A percentile compares a stretch with the other conserved stretches of the same genome.
Evolutionary conservation across 1,140 invertebrate genomes (phyloP).

Genomic region (Globodera ellingtonae): DNA sequence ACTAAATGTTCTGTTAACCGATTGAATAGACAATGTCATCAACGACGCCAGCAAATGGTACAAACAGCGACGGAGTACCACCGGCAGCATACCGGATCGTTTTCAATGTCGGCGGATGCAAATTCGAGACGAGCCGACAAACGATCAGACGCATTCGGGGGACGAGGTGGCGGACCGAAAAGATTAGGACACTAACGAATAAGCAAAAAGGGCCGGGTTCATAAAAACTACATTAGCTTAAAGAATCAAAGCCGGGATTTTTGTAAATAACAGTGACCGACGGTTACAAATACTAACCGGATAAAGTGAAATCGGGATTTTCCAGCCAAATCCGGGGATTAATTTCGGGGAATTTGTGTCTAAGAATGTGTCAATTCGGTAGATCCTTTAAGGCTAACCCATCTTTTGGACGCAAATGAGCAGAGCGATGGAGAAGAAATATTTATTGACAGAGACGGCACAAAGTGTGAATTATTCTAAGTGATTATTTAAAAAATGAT

Average conservation of each 20-base stretch:
- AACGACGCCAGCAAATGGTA: not conserved
- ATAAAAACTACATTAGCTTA: no score
- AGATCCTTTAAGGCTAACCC: not conserved
- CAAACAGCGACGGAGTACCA: not conserved
- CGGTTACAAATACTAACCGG: no score
- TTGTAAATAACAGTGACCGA: no score
- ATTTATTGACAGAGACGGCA: slow-evolving; percentile 22
- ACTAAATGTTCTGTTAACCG: no score
- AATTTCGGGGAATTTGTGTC: no score
- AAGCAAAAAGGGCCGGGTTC: no score
- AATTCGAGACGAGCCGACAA: slow-evolving; percentile 8
- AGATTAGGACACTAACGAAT: no score
- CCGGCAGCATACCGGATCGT: not conserved
- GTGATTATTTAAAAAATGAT: not conserved
- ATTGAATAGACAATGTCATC: not conserved
- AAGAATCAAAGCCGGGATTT: no score
- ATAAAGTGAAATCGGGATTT: no score
- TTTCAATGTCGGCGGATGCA: slow-evolving; percentile 26
- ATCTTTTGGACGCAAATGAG: slow-evolving; percentile 1
- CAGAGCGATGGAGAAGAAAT: not conserved
- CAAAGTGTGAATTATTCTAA: slow-evolving; percentile 9
- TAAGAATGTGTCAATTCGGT: not conserved
- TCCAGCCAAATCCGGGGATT: no score
- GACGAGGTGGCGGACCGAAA: not conserved
- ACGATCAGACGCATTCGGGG: not conserved